Conservation (phyloP, 2,797 vertebrate genomes). For the Coregonus sp. region DNA sequence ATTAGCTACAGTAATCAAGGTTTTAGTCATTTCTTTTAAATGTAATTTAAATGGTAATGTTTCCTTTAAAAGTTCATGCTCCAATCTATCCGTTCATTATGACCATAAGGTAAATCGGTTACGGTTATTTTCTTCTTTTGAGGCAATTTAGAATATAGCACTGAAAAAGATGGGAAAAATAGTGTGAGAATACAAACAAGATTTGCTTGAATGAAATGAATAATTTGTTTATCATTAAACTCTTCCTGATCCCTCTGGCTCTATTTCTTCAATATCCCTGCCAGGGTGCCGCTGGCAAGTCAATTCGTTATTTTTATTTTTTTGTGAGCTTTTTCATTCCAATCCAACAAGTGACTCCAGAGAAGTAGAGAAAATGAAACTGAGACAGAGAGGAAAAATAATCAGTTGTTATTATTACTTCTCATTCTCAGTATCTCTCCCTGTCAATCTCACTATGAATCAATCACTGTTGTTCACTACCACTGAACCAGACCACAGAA, state of each 20-base stretch:
- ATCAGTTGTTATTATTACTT: conserved; percentile 48
- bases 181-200: background rate
- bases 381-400: conserved; percentile 6
- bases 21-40: conserved; percentile 15
- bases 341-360: conserved; percentile 41
- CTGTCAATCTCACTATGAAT: conserved; percentile 13
- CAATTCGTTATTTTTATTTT: conserved; percentile 50
- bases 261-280: conserved; percentile 32
- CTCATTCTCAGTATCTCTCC: conserved; percentile 50
- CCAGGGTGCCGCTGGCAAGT: conserved; percentile 30
- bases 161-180: background rate
- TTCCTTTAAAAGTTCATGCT: background rate
- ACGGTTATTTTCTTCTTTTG: conserved; percentile 19
- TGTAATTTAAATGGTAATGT: conserved; percentile 30
- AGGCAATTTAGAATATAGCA: conserved; percentile 20
- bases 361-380: conserved; percentile 42
- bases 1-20: background rate
- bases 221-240: conserved; percentile 28
- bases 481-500: conserved; percentile 6
- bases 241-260: conserved; percentile 10
- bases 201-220: conserved; percentile 48
- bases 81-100: conserved; percentile 25
- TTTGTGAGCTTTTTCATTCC: conserved; percentile 48
- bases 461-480: conserved; percentile 14
- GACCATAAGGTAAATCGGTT: conserved; percentile 12